Conservation (phyloP, 2,797 vertebrate species). For the Parotocinclus haroldoi region DNA sequence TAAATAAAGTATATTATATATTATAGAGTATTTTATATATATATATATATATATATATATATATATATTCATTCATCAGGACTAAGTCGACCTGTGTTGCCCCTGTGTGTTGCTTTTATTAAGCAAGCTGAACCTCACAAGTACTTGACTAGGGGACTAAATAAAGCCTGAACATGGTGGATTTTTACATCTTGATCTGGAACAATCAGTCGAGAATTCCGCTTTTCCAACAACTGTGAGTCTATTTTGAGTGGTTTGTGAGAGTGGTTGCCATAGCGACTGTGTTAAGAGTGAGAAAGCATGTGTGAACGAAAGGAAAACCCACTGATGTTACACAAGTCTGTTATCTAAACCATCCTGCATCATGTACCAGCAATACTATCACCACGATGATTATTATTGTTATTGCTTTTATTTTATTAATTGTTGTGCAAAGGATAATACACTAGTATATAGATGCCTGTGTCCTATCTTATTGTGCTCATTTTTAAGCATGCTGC, state of each 20-base stretch:
- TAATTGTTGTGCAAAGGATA: neutral
- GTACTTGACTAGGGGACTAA: constrained; percentile 15
- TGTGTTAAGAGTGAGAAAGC: constrained; percentile 18
- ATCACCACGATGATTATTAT: constrained; percentile 1
- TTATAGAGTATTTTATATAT: too few species aligned
- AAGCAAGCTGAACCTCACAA: constrained; percentile 1
- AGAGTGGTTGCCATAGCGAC: constrained; percentile 51
- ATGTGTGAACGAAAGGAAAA: constrained; percentile 46
- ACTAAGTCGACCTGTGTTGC: neutral
- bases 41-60: too few species aligned
- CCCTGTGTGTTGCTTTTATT: constrained; percentile 19
- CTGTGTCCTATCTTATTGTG: too few species aligned
- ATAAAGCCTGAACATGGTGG: constrained; percentile 24
- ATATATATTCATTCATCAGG: too few species aligned
- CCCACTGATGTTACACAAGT: constrained; percentile 55
- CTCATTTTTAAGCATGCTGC: neutral
- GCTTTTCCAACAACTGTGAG: constrained; percentile 38
- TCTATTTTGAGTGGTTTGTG: constrained; percentile 52
- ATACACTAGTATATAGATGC: neutral
- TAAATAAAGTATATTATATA: too few species aligned
- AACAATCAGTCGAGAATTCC: constrained; percentile 35
- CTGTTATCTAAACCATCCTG: constrained; percentile 49
- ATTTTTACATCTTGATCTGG: constrained; percentile 30
- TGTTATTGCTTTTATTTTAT: neutral
- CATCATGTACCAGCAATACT: constrained; percentile 24